Percentiles rank a stretch among this genome's conserved stretches.
Conservation (phyloP, 2,113 vertebrate species). For the Sclerurus mexicanus region DNA sequence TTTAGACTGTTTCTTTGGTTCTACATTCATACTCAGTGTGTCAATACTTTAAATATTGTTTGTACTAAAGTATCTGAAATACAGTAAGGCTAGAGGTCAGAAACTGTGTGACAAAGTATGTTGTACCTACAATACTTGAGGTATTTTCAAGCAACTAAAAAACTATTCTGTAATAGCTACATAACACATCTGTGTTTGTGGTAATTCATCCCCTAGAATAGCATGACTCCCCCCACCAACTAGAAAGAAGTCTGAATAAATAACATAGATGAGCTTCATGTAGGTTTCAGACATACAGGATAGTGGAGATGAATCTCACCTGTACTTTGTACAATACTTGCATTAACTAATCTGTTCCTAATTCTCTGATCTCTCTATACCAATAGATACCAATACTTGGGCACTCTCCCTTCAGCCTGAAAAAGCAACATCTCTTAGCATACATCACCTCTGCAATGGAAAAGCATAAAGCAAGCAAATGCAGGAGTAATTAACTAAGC, state of each 20-base stretch:
- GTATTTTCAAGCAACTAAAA: background rate
- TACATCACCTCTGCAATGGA: background rate
- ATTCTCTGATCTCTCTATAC: background rate
- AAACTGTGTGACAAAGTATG: background rate
- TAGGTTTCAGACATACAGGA: background rate
- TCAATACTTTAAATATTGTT: background rate
- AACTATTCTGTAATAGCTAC: background rate
- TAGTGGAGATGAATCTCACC: background rate
- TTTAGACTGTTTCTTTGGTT: background rate
- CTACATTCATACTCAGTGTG: background rate
- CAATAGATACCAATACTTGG: background rate
- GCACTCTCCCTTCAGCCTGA: background rate
- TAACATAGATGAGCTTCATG: background rate
- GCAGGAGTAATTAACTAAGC: background rate
- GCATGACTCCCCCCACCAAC: background rate
- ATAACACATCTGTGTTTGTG: background rate
- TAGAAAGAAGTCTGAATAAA: background rate
- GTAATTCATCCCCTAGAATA: background rate
- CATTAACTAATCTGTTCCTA: background rate
- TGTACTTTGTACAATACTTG: background rate
- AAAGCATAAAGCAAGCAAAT: background rate
- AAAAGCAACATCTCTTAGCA: background rate
- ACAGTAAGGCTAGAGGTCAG: background rate
- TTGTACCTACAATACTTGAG: background rate
- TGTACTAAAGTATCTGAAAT: background rate